phyloP scores from a whole-genome alignment of 2,797 vertebrate genomes.

The Emys orbicularis region DNA sequence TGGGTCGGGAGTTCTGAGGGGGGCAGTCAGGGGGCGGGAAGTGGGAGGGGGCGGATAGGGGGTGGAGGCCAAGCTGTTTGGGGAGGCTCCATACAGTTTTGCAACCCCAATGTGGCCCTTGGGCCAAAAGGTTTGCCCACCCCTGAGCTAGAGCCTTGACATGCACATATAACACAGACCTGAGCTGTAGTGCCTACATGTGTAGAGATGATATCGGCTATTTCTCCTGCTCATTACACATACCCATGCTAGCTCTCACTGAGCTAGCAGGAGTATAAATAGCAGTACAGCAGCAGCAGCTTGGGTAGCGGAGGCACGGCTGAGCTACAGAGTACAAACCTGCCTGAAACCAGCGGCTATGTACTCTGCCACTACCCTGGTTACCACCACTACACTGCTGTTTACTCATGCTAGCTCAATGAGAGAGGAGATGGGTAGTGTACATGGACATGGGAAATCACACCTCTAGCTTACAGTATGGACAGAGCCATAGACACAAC shows the following conservation, averaged over 20 bases:
- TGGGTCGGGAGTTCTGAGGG: no score
- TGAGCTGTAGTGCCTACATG: accelerated
- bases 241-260: background rate
- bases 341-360: background rate
- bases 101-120: no score
- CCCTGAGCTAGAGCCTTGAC: background rate
- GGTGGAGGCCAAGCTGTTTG: no score
- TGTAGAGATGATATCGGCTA: accelerated
- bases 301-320: background rate
- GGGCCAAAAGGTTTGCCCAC: no score
- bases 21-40: no score
- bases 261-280: background rate
- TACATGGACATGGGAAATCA: background rate
- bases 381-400: background rate
- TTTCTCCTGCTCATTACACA: background rate
- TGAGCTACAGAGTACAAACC: background rate
- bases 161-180: constrained; percentile 7
- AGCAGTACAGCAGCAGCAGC: background rate
- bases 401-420: background rate
- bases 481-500: background rate
- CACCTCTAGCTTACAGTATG: background rate
- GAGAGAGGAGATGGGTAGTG: background rate
- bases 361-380: background rate
- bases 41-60: no score
- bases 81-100: no score